Evolutionary conservation across 2,888 invertebrate genomes (phyloP), one percentile per base, ranked within the genome.

Genomic region (Cephus spinipes): DNA sequence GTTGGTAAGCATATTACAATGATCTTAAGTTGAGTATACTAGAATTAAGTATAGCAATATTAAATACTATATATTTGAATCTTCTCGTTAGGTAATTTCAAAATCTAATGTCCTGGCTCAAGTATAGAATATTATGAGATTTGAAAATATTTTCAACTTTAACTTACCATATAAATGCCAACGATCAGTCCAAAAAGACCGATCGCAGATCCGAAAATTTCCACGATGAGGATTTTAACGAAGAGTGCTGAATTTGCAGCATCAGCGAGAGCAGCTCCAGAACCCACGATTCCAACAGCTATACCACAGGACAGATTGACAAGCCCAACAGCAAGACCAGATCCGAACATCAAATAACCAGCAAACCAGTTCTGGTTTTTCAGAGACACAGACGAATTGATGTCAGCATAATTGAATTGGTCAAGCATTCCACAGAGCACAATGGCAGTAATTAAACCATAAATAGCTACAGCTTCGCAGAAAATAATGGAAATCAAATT

Each of bases 381-480:
- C 2, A 79, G 68, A 4, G 80, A 32, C 0, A 68, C n/a, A 12
- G 79, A 77, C 15, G 76, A 74, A 12, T 33, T 69, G 33, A 79
- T 73, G 36, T 79, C 76, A 1, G 75, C 68, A 73, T 79, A 36
- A 12, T 75, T 79, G 69, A 90, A 92, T 36, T 84, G 92, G 82
- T 95, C 95, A 86, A 97, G 92, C 91, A 95, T 94, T 84, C 98
- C 98, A 71, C 97, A 97, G 80, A 99, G 94, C 69, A 99, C 98
- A 90, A 99, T 99, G 74, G 99, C 99, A 88, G 99, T 98, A 89
- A 99, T 99, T 83, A 99, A 94, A 36, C 99, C 99, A 92, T 99
- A 99, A 92, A 99, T 99, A 83, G 99, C 99, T 4, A 99, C 99
- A 84, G 99, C 99, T 93, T 99, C 99, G 92, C 99, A 99, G 94